These are phyloP conservation scores for Pseudococcus longispinus DNA, from an alignment of 2,888 invertebrate species.

Conservation along the genomic window DNA sequence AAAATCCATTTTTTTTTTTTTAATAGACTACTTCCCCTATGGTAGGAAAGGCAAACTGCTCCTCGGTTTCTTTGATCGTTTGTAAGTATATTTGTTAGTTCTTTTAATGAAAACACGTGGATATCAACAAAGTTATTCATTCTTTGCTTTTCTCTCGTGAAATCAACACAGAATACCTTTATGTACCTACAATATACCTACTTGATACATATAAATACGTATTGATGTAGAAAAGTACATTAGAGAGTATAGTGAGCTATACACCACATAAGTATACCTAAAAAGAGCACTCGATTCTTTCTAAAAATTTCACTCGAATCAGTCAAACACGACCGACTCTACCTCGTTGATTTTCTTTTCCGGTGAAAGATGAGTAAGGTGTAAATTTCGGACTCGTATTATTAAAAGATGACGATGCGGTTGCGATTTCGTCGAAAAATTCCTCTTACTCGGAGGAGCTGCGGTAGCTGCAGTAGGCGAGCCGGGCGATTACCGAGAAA, in stretches of 20 bases:
- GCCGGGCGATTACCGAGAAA: neutral
- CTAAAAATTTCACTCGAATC: neutral
- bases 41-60: neutral
- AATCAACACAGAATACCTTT: neutral
- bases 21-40: neutral
- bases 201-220: neutral
- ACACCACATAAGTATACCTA: too few species aligned
- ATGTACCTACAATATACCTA: neutral
- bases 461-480: too few species aligned
- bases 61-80: neutral
- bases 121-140: neutral
- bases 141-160: neutral
- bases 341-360: neutral
- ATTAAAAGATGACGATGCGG: neutral
- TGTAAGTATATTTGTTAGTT: neutral
- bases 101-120: neutral
- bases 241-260: too few species aligned
- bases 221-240: too few species aligned
- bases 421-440: neutral
- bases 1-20: too few species aligned
- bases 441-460: neutral
- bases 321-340: neutral
- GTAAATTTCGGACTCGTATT: neutral
- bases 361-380: neutral
- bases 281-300: too few species aligned